Conservation (phyloP, 37 sponge, comb jelly and placozoan species). For the Aplysina aerophoba region DNA sequence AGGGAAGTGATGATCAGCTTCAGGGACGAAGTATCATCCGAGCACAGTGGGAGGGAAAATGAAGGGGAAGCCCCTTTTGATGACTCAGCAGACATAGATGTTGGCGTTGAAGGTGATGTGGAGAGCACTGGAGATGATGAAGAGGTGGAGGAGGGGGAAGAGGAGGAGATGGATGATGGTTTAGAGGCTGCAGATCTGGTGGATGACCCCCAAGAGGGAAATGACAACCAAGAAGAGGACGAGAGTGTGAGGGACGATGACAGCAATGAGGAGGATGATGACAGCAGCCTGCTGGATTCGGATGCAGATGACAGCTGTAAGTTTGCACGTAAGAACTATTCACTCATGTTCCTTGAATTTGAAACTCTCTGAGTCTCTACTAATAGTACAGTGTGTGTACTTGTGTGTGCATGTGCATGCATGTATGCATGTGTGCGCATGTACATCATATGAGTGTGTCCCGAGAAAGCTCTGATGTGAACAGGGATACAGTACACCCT, state of each 20-base stretch:
- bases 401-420: background rate
- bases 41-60: background rate
- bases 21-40: slow-evolving; percentile 14
- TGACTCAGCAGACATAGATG: slow-evolving; percentile 23
- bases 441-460: background rate
- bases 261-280: slow-evolving; percentile 61
- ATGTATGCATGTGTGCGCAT: background rate
- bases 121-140: slow-evolving; percentile 47
- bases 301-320: slow-evolving; percentile 32
- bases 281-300: slow-evolving; percentile 38
- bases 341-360: too few species aligned
- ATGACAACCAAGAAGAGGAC: slow-evolving; percentile 48
- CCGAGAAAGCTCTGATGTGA: background rate
- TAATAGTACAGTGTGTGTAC: background rate
- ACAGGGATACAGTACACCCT: too few species aligned
- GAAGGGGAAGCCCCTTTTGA: slow-evolving; percentile 16
- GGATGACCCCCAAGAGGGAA: slow-evolving; percentile 72
- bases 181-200: slow-evolving; percentile 68
- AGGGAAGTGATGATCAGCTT: slow-evolving; percentile 40
- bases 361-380: background rate
- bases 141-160: slow-evolving; percentile 46
- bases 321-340: too few species aligned
- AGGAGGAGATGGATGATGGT: slow-evolving; percentile 52
- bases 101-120: slow-evolving; percentile 34
- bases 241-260: slow-evolving; percentile 55